phyloP scores from a whole-genome alignment of 2,797 vertebrate species.

The Peromyscus melanophrys region DNA sequence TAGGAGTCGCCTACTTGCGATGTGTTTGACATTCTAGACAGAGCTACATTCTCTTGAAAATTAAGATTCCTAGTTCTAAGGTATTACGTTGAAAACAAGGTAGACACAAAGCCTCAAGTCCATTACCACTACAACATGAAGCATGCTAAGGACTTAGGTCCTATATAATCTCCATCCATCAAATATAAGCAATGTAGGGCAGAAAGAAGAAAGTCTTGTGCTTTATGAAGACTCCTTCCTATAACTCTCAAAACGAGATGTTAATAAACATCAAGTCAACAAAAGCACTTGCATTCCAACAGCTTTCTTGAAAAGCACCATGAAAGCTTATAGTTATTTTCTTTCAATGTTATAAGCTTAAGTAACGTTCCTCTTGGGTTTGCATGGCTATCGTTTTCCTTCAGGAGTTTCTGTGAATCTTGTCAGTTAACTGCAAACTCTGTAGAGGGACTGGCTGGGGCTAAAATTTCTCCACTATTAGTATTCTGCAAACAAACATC shows the following conservation, averaged over 20 bases:
- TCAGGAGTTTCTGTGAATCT: not conserved
- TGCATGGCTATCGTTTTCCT: not conserved
- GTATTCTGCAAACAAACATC: not conserved
- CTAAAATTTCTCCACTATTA: not conserved
- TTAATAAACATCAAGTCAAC: constrained; percentile 26
- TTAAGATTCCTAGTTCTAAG: not conserved
- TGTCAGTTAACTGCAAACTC: not conserved
- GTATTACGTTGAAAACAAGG: not conserved
- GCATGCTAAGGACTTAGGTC: not conserved
- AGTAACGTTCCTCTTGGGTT: not conserved
- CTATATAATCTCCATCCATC: not conserved
- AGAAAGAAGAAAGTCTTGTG: not conserved
- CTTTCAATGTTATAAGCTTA: not conserved
- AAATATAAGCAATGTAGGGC: not conserved
- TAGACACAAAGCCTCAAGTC: not conserved
- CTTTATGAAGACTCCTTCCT: not conserved
- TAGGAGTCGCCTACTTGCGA: not conserved
- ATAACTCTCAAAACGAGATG: not conserved
- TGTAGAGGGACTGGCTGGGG: not conserved
- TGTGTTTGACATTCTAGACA: not conserved
- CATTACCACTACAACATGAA: not conserved
- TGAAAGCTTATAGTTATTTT: not conserved
- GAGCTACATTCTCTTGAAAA: not conserved
- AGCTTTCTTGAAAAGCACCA: not conserved
- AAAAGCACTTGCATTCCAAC: not conserved